A percentile compares a stretch with the other conserved stretches of the same genome.
Conservation (phyloP, 2,888 invertebrate species). For the Dryocosmus kuriphilus region DNA sequence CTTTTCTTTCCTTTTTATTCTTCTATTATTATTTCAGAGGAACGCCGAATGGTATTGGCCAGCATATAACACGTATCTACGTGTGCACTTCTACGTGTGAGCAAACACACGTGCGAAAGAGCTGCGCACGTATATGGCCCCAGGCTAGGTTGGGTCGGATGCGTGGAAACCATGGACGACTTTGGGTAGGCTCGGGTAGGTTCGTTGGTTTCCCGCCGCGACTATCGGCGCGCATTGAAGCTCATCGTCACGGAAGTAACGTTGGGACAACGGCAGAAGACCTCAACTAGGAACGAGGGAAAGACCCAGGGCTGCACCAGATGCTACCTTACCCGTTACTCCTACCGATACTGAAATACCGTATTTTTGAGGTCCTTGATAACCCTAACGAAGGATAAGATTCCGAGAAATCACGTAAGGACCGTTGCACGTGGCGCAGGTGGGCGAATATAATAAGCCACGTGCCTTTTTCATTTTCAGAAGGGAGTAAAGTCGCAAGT, state of each 20-base stretch:
- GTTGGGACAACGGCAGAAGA: slow-evolving; percentile 73
- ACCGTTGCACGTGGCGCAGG: neutral
- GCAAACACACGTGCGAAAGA: slow-evolving; percentile 44
- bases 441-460: too few relatives aligned
- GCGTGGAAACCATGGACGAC: slow-evolving; percentile 74
- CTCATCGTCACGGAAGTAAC: slow-evolving; percentile 78
- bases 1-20: slow-evolving; percentile 73
- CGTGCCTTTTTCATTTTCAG: too few relatives aligned
- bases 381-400: neutral
- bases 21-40: slow-evolving; percentile 74
- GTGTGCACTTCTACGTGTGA: slow-evolving; percentile 30
- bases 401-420: neutral
- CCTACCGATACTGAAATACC: slow-evolving; percentile 45
- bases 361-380: neutral
- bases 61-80: slow-evolving; percentile 49
- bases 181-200: slow-evolving; percentile 77
- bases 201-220: slow-evolving; percentile 76
- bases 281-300: slow-evolving; percentile 48
- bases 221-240: slow-evolving; percentile 77
- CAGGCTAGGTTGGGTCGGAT: slow-evolving; percentile 68
- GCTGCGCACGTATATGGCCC: slow-evolving; percentile 51
- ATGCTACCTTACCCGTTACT: slow-evolving; percentile 62
- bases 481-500: too few relatives aligned
- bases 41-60: slow-evolving; percentile 48
- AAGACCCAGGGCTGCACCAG: slow-evolving; percentile 61